Conservation (phyloP, 2,113 vertebrate genomes). For the Silurus glanis region DNA sequence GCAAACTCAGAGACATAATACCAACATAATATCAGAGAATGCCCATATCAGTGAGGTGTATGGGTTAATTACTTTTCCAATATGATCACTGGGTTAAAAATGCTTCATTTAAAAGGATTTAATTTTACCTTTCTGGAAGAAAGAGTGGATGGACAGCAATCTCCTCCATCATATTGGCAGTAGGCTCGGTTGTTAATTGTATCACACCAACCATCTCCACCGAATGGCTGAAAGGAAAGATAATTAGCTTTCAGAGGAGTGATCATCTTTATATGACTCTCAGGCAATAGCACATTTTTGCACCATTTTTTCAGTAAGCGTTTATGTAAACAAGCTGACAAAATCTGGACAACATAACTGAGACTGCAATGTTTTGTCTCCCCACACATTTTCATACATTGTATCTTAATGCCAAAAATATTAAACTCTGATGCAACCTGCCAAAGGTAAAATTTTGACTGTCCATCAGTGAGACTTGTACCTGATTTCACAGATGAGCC, state of each 20-base stretch:
- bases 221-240: conserved; percentile 82
- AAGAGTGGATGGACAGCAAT: conserved; percentile 95
- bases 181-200: conserved; percentile 96
- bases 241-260: not conserved
- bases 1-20: no score
- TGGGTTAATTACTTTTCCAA: not conserved
- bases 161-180: conserved; percentile 94
- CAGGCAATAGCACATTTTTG: not conserved
- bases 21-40: not conserved
- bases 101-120: not conserved
- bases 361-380: not conserved
- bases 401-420: conserved; percentile 55
- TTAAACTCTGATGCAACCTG: conserved; percentile 54
- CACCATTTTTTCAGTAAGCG: not conserved
- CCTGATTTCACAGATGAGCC: conserved; percentile 54
- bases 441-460: conserved; percentile 65
- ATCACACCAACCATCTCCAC: conserved; percentile 95
- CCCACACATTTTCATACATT: not conserved
- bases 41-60: not conserved
- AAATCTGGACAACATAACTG: not conserved
- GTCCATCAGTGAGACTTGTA: conserved; percentile 44
- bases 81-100: not conserved
- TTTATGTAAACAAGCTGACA: not conserved
- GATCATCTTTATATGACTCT: not conserved
- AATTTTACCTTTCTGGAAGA: conserved; percentile 89